These are phyloP conservation scores for Aleiodes sp. DNA, from an alignment of 1,140 invertebrate genomes.

Conservation along the genomic window DNA sequence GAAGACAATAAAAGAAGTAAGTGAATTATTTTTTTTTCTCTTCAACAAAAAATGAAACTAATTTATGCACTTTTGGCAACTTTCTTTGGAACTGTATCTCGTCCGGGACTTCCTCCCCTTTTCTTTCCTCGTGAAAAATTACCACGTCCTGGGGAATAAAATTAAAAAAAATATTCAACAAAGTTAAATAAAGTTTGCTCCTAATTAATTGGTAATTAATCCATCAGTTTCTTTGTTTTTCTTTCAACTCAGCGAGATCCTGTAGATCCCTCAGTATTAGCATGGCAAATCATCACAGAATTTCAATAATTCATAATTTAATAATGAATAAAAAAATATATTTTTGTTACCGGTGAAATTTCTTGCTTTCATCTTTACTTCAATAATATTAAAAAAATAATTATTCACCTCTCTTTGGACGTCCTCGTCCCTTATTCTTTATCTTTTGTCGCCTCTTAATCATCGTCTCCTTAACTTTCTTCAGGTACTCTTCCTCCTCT, in stretches of 20 bases:
- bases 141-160: slow-evolving; percentile 40
- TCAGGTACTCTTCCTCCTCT: slow-evolving; percentile 75
- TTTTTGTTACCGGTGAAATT: no score
- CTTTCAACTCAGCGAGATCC: slow-evolving; percentile 64
- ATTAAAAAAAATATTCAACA: slow-evolving; percentile 1
- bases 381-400: slow-evolving; percentile 13
- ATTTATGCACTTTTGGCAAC: slow-evolving; percentile 7
- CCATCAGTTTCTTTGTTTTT: slow-evolving; percentile 34
- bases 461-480: slow-evolving; percentile 72
- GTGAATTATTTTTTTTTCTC: neutral
- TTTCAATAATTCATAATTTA: neutral
- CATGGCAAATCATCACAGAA: slow-evolving; percentile 65
- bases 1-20: neutral
- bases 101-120: slow-evolving; percentile 30
- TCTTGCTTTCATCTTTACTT: no score
- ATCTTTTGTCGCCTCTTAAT: slow-evolving; percentile 65
- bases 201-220: neutral
- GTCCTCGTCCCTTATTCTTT: slow-evolving; percentile 54
- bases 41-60: slow-evolving; percentile 12
- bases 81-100: slow-evolving; percentile 37
- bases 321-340: slow-evolving; percentile 30
- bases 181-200: neutral
- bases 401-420: slow-evolving; percentile 50
- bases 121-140: slow-evolving; percentile 29
- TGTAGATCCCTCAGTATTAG: slow-evolving; percentile 65